Percentiles rank a stretch among this genome's conserved stretches.
Conservation (phyloP, 2,113 vertebrate genomes). For the Rhinolophus ferrumequinum region DNA sequence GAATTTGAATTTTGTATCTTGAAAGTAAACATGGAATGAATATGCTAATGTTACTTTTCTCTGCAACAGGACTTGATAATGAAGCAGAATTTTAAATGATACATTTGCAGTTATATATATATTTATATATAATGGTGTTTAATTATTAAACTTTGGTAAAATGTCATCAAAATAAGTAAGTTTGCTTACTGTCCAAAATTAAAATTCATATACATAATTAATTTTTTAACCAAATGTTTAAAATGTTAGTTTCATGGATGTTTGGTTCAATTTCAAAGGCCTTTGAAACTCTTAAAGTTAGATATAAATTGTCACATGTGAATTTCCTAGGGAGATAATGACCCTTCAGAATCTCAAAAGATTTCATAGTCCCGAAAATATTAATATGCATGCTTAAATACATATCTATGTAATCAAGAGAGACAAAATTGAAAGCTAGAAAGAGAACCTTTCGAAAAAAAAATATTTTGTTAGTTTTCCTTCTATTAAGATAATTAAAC, state of each 20-base stretch:
- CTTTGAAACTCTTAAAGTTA: not conserved
- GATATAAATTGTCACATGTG: not conserved
- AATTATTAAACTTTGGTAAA: not conserved
- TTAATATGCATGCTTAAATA: not conserved
- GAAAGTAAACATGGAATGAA: not conserved
- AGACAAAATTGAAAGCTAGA: not conserved
- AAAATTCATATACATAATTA: not conserved
- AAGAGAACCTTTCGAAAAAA: not conserved
- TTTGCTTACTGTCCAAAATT: not conserved
- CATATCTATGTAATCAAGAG: not conserved
- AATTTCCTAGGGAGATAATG: not conserved
- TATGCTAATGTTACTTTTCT: not conserved
- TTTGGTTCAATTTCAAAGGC: not conserved
- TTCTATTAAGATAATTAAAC: not conserved
- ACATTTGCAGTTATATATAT: not conserved
- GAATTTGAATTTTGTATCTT: not conserved
- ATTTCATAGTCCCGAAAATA: not conserved
- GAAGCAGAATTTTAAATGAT: not conserved
- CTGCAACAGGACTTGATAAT: not conserved
- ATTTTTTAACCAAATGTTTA: not conserved
- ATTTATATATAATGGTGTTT: not conserved
- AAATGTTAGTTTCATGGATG: not conserved
- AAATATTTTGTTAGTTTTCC: not conserved
- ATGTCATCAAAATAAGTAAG: not conserved
- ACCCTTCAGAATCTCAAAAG: not conserved